A percentile compares a stretch with the other conserved stretches of the same genome.
These are phyloP conservation scores for Ornithoptera alexandrae DNA, from an alignment of 2,888 invertebrate genomes.

Conservation along the genomic window DNA sequence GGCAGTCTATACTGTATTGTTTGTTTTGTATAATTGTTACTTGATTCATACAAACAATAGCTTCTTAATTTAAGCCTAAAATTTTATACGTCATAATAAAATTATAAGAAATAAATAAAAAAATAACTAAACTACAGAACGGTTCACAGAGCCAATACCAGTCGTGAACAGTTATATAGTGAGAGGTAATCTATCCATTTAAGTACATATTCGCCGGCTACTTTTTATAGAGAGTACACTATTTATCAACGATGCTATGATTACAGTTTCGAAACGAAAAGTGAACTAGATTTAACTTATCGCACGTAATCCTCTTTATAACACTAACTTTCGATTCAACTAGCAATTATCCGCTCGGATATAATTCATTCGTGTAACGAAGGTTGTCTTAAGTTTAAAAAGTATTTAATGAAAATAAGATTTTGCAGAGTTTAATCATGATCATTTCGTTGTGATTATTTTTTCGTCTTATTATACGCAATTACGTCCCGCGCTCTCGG, in stretches of 20 bases:
- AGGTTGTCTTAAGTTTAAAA: conserved; percentile 15
- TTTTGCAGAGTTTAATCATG: background rate
- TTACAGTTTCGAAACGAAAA: conserved; percentile 60
- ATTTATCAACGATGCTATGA: conserved; percentile 55
- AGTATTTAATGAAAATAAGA: conserved; percentile 5
- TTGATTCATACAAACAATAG: too few relatives aligned
- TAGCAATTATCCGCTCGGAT: conserved; percentile 33
- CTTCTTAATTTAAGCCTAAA: background rate
- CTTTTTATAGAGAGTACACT: conserved; percentile 52
- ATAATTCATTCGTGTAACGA: conserved; percentile 27
- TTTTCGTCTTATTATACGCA: conserved; percentile 42
- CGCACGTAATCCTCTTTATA: conserved; percentile 47
- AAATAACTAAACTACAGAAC: conserved; percentile 40
- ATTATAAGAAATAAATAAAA: background rate
- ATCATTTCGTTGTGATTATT: conserved; percentile 6
- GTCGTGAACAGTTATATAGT: conserved; percentile 50
- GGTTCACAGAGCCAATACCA: conserved; percentile 36
- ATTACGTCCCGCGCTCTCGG: conserved; percentile 55
- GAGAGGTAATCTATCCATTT: conserved; percentile 55
- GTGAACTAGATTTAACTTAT: conserved; percentile 48
- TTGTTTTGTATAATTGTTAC: background rate
- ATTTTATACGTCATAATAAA: background rate
- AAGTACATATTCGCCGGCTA: conserved; percentile 50
- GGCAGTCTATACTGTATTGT: background rate
- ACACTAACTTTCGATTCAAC: conserved; percentile 59